phyloP scores from a whole-genome alignment of 1,140 invertebrate species.

The Calephelis nemesis region DNA sequence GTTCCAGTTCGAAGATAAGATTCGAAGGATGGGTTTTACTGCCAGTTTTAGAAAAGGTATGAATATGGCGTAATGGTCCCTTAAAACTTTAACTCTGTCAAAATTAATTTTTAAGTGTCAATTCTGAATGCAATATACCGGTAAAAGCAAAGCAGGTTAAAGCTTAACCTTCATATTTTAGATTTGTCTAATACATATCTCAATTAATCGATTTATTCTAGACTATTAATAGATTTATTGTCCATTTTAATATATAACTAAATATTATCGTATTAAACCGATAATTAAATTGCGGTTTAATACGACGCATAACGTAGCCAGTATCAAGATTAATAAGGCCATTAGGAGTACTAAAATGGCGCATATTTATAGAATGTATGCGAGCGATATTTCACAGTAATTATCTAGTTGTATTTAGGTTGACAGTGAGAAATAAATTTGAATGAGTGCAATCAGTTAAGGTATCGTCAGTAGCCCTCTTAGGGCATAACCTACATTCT shows the following conservation, averaged over 20 bases:
- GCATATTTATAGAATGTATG: constrained; percentile 5
- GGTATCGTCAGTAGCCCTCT: constrained; percentile 39
- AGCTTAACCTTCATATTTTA: no score
- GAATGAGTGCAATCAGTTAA: constrained; percentile 49
- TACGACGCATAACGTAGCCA: constrained; percentile 1
- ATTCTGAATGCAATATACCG: no score
- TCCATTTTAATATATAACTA: background rate
- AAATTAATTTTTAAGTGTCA: no score
- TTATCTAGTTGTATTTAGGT: constrained; percentile 16
- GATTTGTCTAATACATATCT: background rate
- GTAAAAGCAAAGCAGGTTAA: no score
- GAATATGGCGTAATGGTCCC: no score
- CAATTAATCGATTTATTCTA: background rate
- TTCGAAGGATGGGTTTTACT: no score
- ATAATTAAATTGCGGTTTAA: background rate
- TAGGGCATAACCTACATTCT: constrained; percentile 59
- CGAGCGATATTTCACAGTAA: constrained; percentile 23
- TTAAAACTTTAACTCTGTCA: no score
- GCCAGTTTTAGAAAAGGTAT: no score
- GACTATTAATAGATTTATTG: background rate
- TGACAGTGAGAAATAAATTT: constrained; percentile 40
- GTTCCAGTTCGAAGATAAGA: no score
- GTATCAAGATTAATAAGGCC: constrained; percentile 4
- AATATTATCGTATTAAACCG: constrained; percentile 1
- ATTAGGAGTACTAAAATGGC: background rate